phyloP scores from a whole-genome alignment of 2,113 vertebrate genomes.

The Physeter macrocephalus region DNA sequence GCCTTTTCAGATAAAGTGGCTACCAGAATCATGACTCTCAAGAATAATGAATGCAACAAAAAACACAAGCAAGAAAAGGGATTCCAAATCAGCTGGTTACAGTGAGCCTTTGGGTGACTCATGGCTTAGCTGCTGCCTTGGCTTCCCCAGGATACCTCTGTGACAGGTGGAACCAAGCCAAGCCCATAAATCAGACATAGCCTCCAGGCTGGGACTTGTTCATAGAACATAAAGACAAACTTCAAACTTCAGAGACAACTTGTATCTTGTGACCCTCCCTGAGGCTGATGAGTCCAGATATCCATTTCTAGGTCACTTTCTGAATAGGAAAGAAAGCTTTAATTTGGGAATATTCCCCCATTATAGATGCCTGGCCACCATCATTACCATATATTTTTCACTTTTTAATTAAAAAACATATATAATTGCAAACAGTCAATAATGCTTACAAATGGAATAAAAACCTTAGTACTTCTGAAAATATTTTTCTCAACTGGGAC shows the following conservation, averaged over 20 bases:
- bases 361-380: neutral
- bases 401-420: neutral
- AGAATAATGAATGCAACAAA: neutral
- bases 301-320: slow-evolving; percentile 4
- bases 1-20: neutral
- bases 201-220: neutral
- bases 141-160: neutral
- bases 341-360: neutral
- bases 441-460: neutral
- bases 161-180: neutral
- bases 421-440: neutral
- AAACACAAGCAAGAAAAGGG: neutral
- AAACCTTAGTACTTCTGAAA: slow-evolving; percentile 29
- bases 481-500: slow-evolving; percentile 20
- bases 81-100: neutral
- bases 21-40: neutral
- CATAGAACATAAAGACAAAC: slow-evolving; percentile 20
- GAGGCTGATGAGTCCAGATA: neutral
- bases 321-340: neutral
- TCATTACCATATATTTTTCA: neutral
- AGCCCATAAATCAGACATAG: neutral
- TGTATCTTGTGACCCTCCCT: neutral
- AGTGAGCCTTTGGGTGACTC: neutral
- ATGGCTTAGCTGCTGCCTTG: neutral
- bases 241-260: slow-evolving; percentile 28